phyloP scores from a whole-genome alignment of 2,113 vertebrate species.

The Saimiri boliviensis region DNA sequence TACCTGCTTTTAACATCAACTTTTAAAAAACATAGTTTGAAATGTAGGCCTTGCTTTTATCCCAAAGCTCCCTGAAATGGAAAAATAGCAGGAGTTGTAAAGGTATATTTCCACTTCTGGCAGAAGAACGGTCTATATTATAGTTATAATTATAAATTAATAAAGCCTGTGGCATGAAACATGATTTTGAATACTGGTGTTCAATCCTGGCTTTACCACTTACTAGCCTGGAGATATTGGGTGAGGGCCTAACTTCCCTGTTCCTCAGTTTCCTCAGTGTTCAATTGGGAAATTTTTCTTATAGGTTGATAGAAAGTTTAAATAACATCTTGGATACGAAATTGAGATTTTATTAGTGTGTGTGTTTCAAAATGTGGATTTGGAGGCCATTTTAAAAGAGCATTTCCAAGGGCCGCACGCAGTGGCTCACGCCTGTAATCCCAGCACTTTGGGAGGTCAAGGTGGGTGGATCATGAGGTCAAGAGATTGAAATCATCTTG shows the following conservation, averaged over 20 bases:
- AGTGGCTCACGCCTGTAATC: too few relatives aligned
- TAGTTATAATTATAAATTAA: background rate
- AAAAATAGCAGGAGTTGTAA: background rate
- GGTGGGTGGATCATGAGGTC: too few relatives aligned
- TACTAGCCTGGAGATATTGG: background rate
- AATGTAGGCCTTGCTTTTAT: background rate
- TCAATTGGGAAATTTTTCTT: background rate
- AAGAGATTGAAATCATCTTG: too few relatives aligned
- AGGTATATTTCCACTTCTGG: background rate
- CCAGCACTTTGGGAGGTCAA: too few relatives aligned
- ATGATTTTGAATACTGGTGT: slow-evolving; percentile 38
- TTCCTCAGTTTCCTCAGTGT: background rate
- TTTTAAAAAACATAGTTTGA: background rate
- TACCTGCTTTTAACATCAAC: slow-evolving; percentile 13
- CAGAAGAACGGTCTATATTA: background rate
- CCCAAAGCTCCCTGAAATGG: background rate
- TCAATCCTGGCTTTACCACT: background rate
- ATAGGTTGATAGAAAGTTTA: background rate
- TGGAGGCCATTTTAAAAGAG: slow-evolving; percentile 8
- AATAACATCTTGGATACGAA: background rate
- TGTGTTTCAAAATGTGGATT: background rate
- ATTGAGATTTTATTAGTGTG: background rate
- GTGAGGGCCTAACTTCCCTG: background rate
- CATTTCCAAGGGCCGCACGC: background rate
- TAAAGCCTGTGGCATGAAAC: background rate